Conservation (phyloP, 2,113 vertebrate genomes). For the Atractosteus spatula region DNA sequence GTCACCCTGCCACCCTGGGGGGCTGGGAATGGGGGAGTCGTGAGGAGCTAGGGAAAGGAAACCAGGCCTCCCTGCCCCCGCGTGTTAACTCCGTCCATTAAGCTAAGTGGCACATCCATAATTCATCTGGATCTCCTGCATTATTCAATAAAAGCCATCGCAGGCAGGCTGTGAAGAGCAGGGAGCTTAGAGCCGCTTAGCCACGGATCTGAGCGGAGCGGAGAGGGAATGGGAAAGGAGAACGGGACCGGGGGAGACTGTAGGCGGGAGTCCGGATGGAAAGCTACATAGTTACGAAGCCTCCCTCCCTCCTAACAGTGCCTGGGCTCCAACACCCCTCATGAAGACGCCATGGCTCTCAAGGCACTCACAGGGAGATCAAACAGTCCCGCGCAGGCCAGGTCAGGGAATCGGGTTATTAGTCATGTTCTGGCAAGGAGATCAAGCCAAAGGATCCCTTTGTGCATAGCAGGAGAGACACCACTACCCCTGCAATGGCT, state of each 20-base stretch:
- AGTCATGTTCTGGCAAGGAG: constrained; percentile 43
- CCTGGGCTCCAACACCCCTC: constrained; percentile 43
- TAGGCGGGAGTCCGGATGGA: constrained; percentile 53
- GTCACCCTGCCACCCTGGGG: constrained; percentile 36
- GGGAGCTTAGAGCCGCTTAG: constrained; percentile 27
- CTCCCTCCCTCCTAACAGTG: constrained; percentile 53
- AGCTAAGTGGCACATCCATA: constrained; percentile 60
- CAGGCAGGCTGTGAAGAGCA: constrained; percentile 41
- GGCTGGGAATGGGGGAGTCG: constrained; percentile 21
- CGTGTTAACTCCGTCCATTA: constrained; percentile 62
- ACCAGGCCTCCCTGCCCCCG: constrained; percentile 21
- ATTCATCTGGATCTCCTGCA: constrained; percentile 47
- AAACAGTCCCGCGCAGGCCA: constrained; percentile 59
- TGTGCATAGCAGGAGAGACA: constrained; percentile 43
- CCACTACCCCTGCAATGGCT: constrained; percentile 28
- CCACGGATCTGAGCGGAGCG: neutral
- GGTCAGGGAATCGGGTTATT: constrained; percentile 53
- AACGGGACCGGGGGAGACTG: constrained; percentile 10
- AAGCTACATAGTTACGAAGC: constrained; percentile 62
- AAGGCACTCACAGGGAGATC: constrained; percentile 62
- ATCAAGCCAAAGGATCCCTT: constrained; percentile 40
- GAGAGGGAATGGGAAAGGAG: neutral
- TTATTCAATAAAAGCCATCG: constrained; percentile 47
- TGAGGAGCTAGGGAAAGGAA: neutral
- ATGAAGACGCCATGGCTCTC: constrained; percentile 31